Conservation (phyloP, 2,113 vertebrate species). For the Ovibos moschatus region DNA sequence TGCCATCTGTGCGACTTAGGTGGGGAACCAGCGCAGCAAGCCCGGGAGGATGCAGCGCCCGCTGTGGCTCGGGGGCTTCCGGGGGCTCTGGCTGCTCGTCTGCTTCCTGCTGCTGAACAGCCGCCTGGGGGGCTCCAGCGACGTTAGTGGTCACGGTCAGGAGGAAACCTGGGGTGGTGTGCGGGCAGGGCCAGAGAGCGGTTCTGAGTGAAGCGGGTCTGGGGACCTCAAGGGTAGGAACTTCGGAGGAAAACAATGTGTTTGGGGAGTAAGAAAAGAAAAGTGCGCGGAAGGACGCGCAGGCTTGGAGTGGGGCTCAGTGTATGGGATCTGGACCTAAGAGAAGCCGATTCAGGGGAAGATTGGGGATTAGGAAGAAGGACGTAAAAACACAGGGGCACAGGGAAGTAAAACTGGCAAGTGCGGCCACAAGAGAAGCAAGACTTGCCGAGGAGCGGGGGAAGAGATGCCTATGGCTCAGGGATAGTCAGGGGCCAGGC, state of each 20-base stretch:
- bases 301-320: background rate
- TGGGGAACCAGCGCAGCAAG: fast-evolving
- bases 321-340: background rate
- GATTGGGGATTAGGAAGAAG: background rate
- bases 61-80: background rate
- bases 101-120: constrained; percentile 27
- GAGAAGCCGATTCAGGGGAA: background rate
- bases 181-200: background rate
- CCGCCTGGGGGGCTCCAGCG: constrained; percentile 32
- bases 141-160: constrained; percentile 21
- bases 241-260: background rate
- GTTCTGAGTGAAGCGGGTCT: background rate
- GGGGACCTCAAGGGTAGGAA: background rate
- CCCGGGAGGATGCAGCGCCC: background rate
- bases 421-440: background rate
- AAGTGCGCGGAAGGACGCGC: background rate
- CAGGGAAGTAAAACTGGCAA: background rate
- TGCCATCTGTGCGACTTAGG: background rate
- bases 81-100: background rate
- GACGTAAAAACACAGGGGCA: background rate
- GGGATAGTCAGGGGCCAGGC: background rate
- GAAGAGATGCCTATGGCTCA: background rate
- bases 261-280: background rate
- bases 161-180: background rate
- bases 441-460: background rate